Percentiles rank a stretch among this genome's conserved stretches.
These are phyloP conservation scores for Agrotis puta DNA, from an alignment of 2,888 invertebrate species.

Conservation along the genomic window DNA sequence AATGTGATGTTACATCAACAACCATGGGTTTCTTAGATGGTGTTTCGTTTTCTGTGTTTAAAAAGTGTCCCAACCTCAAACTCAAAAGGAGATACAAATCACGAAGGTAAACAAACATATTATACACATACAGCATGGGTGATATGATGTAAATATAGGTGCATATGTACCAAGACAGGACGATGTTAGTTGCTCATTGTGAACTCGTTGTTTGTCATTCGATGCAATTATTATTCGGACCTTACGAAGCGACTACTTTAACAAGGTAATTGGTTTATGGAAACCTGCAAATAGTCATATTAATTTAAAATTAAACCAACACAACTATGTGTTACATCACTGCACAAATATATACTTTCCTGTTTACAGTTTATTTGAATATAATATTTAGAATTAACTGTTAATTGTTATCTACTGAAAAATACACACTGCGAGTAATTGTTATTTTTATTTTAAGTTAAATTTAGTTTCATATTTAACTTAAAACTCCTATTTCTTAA, in stretches of 20 bases:
- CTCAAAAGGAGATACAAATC: constrained; percentile 74
- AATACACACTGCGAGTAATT: neutral
- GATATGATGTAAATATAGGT: constrained; percentile 18
- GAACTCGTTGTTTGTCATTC: constrained; percentile 39
- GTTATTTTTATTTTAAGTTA: neutral
- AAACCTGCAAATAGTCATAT: constrained; percentile 16
- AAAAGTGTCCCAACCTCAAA: constrained; percentile 85
- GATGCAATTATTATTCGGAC: constrained; percentile 47
- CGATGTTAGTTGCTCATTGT: constrained; percentile 21
- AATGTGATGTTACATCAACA: constrained; percentile 75
- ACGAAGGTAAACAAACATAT: constrained; percentile 74
- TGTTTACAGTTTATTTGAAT: constrained; percentile 11
- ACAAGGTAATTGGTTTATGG: constrained; percentile 45
- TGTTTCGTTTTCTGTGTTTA: constrained; percentile 85
- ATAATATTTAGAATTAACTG: neutral
- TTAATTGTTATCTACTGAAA: neutral
- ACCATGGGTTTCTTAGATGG: constrained; percentile 82
- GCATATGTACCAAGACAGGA: constrained; percentile 11
- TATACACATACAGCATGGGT: constrained; percentile 19
- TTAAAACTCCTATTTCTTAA: neutral
- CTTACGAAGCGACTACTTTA: constrained; percentile 28
- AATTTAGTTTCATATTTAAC: too few species aligned
- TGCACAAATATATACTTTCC: constrained; percentile 9
- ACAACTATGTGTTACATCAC: constrained; percentile 43
- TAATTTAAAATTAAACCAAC: constrained; percentile 28